phyloP scores from a whole-genome alignment of 2,113 vertebrate species.

The Coryphaenoides rupestris region DNA sequence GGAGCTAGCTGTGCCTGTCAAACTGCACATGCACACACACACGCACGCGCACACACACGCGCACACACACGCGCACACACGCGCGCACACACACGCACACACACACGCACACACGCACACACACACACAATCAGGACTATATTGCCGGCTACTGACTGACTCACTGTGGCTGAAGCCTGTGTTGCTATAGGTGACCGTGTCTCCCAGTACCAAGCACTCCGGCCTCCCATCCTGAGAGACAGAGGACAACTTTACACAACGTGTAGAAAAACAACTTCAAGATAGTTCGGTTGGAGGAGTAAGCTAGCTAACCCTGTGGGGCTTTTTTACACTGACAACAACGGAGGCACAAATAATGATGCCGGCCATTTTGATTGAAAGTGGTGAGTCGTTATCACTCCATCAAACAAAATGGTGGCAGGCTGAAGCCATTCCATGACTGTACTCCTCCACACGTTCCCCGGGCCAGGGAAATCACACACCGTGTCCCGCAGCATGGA shows the following conservation, averaged over 20 bases:
- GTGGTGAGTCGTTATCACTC: no score
- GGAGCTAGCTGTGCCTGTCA: no score
- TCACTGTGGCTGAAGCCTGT: slow-evolving; percentile 57
- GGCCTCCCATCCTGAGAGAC: slow-evolving; percentile 46
- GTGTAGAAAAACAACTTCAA: background rate
- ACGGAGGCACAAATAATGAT: no score
- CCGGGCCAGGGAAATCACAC: slow-evolving; percentile 9
- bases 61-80: slow-evolving; percentile 15
- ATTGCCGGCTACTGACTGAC: slow-evolving; percentile 26
- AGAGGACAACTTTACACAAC: slow-evolving; percentile 38
- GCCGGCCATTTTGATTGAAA: no score
- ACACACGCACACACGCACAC: no score
- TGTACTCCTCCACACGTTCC: background rate
- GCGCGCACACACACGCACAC: no score
- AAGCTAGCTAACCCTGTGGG: background rate
- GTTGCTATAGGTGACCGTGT: slow-evolving; percentile 61
- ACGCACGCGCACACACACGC: background rate
- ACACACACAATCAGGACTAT: background rate
- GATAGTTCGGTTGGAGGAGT: background rate
- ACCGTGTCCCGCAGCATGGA: slow-evolving; percentile 75
- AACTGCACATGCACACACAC: slow-evolving; percentile 1
- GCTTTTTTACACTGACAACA: no score
- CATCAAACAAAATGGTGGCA: background rate
- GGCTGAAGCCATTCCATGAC: background rate
- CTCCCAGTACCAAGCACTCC: slow-evolving; percentile 42